phyloP scores from a whole-genome alignment of 2,113 vertebrate genomes.

The Xenopus borealis region DNA sequence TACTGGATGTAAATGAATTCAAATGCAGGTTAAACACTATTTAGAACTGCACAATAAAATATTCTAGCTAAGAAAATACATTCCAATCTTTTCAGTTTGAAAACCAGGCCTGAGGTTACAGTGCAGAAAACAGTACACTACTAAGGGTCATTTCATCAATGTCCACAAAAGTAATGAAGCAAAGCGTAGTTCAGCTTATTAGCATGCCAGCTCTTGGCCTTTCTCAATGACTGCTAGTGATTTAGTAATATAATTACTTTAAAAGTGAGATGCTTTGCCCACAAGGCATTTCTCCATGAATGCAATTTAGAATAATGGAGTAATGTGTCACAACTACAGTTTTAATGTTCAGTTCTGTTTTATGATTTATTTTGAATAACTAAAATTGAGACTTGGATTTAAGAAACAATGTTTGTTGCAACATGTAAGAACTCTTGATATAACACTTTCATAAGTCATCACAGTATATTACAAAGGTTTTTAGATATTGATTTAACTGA shows the following conservation, averaged over 20 bases:
- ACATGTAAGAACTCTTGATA: background rate
- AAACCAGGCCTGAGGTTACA: constrained; percentile 27
- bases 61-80: constrained; percentile 25
- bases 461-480: too few relatives aligned
- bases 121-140: constrained; percentile 18
- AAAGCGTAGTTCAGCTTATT: constrained; percentile 37
- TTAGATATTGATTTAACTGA: too few relatives aligned
- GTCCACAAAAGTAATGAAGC: constrained; percentile 45
- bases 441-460: too few relatives aligned
- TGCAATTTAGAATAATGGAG: constrained; percentile 34
- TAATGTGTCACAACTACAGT: constrained; percentile 23
- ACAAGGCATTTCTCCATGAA: constrained; percentile 24
- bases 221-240: constrained; percentile 34
- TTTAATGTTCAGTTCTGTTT: background rate
- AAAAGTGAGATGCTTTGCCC: constrained; percentile 36
- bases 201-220: constrained; percentile 36
- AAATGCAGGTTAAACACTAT: constrained; percentile 30
- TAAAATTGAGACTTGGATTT: constrained; percentile 3
- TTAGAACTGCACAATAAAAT: constrained; percentile 33
- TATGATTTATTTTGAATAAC: background rate
- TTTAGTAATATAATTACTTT: constrained; percentile 44
- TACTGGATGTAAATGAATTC: constrained; percentile 6
- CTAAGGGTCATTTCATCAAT: constrained; percentile 42
- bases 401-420: background rate
- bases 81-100: constrained; percentile 16